phyloP scores from a whole-genome alignment of 2,888 invertebrate genomes.

The Patella caerulea region DNA sequence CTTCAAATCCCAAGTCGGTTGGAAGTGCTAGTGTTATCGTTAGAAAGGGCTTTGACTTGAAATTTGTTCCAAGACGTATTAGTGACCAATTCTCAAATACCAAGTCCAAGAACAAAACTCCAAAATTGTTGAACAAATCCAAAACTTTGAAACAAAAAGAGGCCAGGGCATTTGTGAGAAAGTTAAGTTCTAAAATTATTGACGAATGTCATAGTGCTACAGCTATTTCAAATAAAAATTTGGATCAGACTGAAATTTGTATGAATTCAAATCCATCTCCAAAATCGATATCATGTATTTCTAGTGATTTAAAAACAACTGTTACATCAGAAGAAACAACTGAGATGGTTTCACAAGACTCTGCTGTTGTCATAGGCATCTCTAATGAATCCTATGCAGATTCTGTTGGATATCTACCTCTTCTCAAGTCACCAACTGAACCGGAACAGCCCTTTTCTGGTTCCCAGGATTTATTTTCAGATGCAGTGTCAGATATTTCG shows the following conservation, averaged over 20 bases:
- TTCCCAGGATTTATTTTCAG: background rate
- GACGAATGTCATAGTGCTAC: background rate
- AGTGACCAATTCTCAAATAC: constrained; percentile 9
- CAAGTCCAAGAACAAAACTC: constrained; percentile 24
- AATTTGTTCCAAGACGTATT: constrained; percentile 47
- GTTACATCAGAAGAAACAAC: background rate
- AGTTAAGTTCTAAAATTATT: constrained; percentile 3
- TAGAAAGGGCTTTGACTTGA: constrained; percentile 54
- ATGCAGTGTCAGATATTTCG: background rate
- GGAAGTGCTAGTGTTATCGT: constrained; percentile 45
- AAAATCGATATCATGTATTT: background rate
- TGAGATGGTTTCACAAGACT: background rate
- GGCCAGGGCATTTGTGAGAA: constrained; percentile 12
- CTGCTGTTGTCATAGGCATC: background rate
- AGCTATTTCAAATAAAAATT: constrained; percentile 16
- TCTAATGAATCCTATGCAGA: background rate
- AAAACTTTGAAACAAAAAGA: constrained; percentile 3
- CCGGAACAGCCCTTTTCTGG: background rate
- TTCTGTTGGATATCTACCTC: background rate
- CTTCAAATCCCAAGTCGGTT: constrained; percentile 41
- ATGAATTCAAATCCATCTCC: background rate
- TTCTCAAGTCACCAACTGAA: background rate
- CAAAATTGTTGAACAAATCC: constrained; percentile 5
- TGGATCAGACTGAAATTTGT: too few relatives aligned
- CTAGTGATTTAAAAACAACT: background rate